Percentiles rank a stretch among this genome's conserved stretches.
Evolutionary conservation across 2,888 invertebrate genomes (phyloP).

Genomic region (Tethea ocularis): DNA sequence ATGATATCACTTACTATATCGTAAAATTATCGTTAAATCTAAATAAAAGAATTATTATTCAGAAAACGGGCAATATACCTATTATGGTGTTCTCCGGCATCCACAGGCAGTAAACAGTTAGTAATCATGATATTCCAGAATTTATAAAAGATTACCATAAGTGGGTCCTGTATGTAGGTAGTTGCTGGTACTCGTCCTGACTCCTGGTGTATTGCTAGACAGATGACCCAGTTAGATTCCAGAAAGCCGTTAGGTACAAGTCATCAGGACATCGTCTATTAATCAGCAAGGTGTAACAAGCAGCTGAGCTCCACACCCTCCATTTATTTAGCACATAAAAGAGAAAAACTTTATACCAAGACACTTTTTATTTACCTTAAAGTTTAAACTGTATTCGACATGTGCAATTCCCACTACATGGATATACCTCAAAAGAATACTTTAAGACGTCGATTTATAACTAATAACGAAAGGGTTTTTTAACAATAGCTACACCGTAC

Average conservation of each 20-base stretch:
- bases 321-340: slow-evolving; percentile 4
- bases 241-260: neutral
- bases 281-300: slow-evolving; percentile 1
- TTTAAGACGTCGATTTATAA: slow-evolving; percentile 2
- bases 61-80: no score
- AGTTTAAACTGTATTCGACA: neutral
- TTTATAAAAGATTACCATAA: no score
- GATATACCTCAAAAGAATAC: neutral
- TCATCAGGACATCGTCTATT: neutral
- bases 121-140: no score
- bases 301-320: slow-evolving; percentile 1
- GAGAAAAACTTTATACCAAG: neutral
- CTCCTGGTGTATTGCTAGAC: neutral
- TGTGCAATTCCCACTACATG: neutral
- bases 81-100: no score
- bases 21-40: no score
- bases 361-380: neutral
- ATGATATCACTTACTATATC: no score
- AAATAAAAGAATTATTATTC: no score
- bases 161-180: neutral
- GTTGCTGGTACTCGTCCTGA: neutral
- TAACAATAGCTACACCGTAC: slow-evolving; percentile 4
- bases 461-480: neutral
- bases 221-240: neutral
- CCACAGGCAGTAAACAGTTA: no score